A percentile compares a stretch with the other conserved stretches of the same genome.
These are phyloP conservation scores for Polietes domitor DNA, from an alignment of 2,888 invertebrate genomes.

Conservation along the genomic window DNA sequence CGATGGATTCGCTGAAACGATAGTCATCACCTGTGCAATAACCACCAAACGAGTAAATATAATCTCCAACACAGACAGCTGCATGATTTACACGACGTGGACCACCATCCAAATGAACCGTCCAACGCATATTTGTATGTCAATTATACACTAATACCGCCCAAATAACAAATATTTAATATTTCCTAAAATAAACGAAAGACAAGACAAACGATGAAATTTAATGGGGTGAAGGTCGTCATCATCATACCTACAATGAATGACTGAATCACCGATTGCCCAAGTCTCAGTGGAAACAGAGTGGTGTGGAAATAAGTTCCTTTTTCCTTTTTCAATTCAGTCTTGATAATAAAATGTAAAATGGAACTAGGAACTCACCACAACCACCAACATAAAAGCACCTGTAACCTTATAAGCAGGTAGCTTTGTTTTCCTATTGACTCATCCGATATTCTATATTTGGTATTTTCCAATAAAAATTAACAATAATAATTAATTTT, in stretches of 20 bases:
- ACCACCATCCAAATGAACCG: constrained; percentile 92
- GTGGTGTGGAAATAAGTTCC: too few species aligned
- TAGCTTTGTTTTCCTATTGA: too few species aligned
- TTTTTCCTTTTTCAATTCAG: too few species aligned
- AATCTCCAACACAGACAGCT: constrained; percentile 89
- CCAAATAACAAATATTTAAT: constrained; percentile 1
- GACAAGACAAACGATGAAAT: constrained; percentile 32
- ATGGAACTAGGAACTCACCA: too few species aligned
- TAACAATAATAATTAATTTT: too few species aligned
- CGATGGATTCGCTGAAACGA: constrained; percentile 88
- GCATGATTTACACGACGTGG: constrained; percentile 95
- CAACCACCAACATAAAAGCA: too few species aligned
- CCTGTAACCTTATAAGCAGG: too few species aligned
- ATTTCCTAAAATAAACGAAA: constrained; percentile 31
- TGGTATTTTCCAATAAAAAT: too few species aligned
- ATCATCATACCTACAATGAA: constrained; percentile 2
- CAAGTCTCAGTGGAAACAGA: too few species aligned
- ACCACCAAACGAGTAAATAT: constrained; percentile 95
- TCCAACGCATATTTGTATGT: constrained; percentile 88
- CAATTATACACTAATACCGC: constrained; percentile 10
- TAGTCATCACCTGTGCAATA: constrained; percentile 92
- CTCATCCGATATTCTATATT: too few species aligned
- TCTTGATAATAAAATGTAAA: too few species aligned
- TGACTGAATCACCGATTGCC: too few species aligned
- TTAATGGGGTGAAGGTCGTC: constrained; percentile 61